Evolutionary conservation across 1,140 invertebrate genomes (phyloP).

Genomic region (Bombus turneri): DNA sequence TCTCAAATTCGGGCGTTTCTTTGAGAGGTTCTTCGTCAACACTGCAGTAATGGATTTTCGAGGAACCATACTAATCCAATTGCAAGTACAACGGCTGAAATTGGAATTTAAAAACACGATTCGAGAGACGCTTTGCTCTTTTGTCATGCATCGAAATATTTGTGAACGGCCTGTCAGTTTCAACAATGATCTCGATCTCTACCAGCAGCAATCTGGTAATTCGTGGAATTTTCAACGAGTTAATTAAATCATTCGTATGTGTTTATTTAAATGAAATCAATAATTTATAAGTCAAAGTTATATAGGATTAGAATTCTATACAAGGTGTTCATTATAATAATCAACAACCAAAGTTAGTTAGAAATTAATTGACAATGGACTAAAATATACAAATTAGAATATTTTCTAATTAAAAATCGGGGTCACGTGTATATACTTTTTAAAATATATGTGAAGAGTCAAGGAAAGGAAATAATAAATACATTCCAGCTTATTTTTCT

Average conservation of each 20-base stretch:
- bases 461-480: too few species aligned
- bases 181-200: not conserved
- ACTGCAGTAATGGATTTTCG: constrained; percentile 6
- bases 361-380: too few species aligned
- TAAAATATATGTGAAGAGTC: too few species aligned
- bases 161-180: constrained; percentile 30
- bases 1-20: not conserved
- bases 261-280: not conserved
- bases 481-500: too few species aligned
- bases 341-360: too few species aligned
- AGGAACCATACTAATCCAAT: not conserved
- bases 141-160: not conserved
- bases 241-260: not conserved
- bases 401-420: too few species aligned
- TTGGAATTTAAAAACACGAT: constrained; percentile 31
- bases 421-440: too few species aligned
- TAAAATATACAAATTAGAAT: too few species aligned
- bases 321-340: too few species aligned
- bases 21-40: constrained; percentile 28
- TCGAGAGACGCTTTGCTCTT: constrained; percentile 17
- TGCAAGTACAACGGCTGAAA: not conserved
- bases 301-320: too few species aligned
- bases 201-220: not conserved
- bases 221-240: not conserved
- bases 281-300: not conserved